Base-by-base conservation (phyloP, 1,140 invertebrate genomes). In the Nephotettix cincticeps region DNA sequence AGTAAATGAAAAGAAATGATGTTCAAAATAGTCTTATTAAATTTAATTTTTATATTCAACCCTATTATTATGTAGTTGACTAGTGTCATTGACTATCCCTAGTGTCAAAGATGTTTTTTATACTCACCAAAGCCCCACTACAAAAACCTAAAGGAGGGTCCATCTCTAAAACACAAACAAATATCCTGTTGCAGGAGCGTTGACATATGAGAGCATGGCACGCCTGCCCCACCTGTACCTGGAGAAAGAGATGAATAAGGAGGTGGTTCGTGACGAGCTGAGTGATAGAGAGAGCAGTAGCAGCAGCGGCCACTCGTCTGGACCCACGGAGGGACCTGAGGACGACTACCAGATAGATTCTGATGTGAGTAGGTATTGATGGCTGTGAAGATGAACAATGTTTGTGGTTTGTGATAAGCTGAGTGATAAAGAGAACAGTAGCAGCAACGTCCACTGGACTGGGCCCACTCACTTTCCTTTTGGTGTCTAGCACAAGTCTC, bases 181-280 rank as follows among this genome's bases (percentile, higher is more conserved):
- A n/a, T n/a, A n/a, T n/a, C n/a, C n/a, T n/a, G 32, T 36, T 36
- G 3, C 51, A 80, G 92, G 92, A 4, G 92, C 93, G 1, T 77
- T 94, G 14, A 94, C 92, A 30, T 94, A 94, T 78, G 90, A 93
- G 76, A 91, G 89, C n/a, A 87, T 93, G 81, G 89, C 90, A 0
- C 84, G 92, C 74, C 80, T 93, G 70, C 92, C 92, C 25, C 92
- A 91, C 75, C 89, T 90, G 3, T 93, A 93, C 74, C 84, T 89
- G 85, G 76, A 77, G 73, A 71, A 67, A 69, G 56, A 61, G 56
- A 71, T 73, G 72, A 72, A 74, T 67, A 63, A 32, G 21, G 72
- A 72, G n/a, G 14, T 6, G 4, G 43, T 21, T 13, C 63, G 68
- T 64, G n/a, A 71, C 6, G 17, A 76, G 75, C 32, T 74, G 84